Evolutionary conservation across 1,140 invertebrate genomes (phyloP).

Genomic region (Calephelis nemesis): DNA sequence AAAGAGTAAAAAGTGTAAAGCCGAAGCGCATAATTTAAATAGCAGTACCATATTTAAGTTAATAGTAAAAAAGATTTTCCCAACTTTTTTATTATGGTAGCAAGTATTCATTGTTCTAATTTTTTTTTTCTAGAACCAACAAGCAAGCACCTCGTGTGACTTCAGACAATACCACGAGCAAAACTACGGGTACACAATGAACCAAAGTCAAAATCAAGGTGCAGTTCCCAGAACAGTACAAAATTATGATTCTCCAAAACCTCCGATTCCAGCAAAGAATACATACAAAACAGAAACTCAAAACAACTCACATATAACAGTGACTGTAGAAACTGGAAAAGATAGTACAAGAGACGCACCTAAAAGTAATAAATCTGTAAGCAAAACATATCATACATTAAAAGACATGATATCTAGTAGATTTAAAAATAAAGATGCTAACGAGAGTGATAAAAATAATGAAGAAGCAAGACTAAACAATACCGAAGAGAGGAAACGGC

Average conservation of each 20-base stretch:
- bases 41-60: too few species aligned
- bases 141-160: constrained; percentile 67
- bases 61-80: too few species aligned
- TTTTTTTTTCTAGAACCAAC: constrained; percentile 55
- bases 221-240: constrained; percentile 54
- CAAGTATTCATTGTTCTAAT: background rate
- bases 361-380: constrained; percentile 83
- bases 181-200: constrained; percentile 70
- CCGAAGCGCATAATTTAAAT: too few species aligned
- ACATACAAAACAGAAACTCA: constrained; percentile 53
- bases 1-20: too few species aligned
- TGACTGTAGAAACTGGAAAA: constrained; percentile 78
- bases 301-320: constrained; percentile 75
- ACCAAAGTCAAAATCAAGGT: constrained; percentile 48
- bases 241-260: constrained; percentile 68
- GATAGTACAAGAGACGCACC: constrained; percentile 78
- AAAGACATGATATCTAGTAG: constrained; percentile 92
- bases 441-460: constrained; percentile 73
- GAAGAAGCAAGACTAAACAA: constrained; percentile 84
- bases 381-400: constrained; percentile 89
- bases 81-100: too few species aligned
- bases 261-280: constrained; percentile 70
- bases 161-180: constrained; percentile 68
- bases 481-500: constrained; percentile 81
- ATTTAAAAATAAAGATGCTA: constrained; percentile 84